Base-by-base conservation (phyloP, 2,113 vertebrate species). In the Limnothrissa miodon region DNA sequence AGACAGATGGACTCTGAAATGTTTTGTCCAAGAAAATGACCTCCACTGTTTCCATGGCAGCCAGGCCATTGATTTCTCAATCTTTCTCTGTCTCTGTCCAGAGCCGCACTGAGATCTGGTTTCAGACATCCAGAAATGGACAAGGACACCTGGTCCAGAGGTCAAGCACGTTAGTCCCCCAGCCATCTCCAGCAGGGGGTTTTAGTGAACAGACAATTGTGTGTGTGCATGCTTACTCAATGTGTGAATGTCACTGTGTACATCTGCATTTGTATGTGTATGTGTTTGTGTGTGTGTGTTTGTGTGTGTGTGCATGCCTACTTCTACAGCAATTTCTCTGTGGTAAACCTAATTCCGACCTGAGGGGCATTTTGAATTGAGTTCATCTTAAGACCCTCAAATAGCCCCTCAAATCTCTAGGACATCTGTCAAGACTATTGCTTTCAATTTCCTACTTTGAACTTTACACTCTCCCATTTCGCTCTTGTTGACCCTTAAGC, bases 51-150 rank as follows among this genome's bases (percentile, higher is more conserved):
- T 94, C 83, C 78, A 48, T 81, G 56, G 85, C 88, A 79, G 45
- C 84, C 92, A 93, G 92, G 87, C 90, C 92, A 95, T 95, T 94
- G 93, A 95, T 95, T 94, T 93, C 89, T 87, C 48, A 93, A 95
- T 95, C 94, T 93, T 89, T 87, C 48, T 80, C 51, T 29, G 86
- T 59, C n/a, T 91, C 80, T 87, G 87, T 86, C 90, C 93, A 82
- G 82, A 87, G 85, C 84, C 51, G 62, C 81, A 84, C 85, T 86
- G 90, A 91, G 90, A 93, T 95, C 93, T 88, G 25, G 81, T 95
- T 95, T 94, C 94, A 93, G 87, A 45, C 74, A 87, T 85, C 90
- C 87, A 66, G 87, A 86, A 86, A 84, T 82, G 87, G 92, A 90
- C 91, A 90, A 83, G 87, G 86, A 92, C 92, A 92, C 92, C 93